phyloP scores from a whole-genome alignment of 2,888 invertebrate genomes.

The Papilio elwesi region DNA sequence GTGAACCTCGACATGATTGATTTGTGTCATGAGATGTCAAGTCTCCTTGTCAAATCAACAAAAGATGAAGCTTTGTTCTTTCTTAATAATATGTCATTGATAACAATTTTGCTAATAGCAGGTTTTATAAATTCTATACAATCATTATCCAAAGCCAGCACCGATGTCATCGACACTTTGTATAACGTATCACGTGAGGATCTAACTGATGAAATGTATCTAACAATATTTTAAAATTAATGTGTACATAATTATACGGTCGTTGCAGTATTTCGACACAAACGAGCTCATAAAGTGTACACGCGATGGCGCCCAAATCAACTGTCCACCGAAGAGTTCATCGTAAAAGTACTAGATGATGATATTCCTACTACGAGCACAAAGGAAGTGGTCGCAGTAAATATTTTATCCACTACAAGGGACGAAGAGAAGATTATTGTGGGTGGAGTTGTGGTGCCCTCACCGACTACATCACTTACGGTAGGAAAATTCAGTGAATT shows the following conservation, averaged over 20 bases:
- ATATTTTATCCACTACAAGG: constrained; percentile 62
- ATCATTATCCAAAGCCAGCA: constrained; percentile 56
- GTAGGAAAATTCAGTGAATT: constrained; percentile 57
- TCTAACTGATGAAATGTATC: neutral
- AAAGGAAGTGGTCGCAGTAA: constrained; percentile 65
- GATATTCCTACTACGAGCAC: constrained; percentile 57
- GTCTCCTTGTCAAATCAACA: constrained; percentile 48
- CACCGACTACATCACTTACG: constrained; percentile 44
- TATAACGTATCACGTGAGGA: constrained; percentile 67
- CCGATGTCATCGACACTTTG: constrained; percentile 55
- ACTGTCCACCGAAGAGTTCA: constrained; percentile 67
- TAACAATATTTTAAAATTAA: neutral
- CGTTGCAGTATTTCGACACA: constrained; percentile 62
- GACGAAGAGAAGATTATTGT: constrained; percentile 66
- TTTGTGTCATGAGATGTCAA: constrained; percentile 20
- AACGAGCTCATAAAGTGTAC: constrained; percentile 68
- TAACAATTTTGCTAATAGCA: constrained; percentile 70
- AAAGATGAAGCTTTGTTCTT: constrained; percentile 60
- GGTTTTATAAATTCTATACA: constrained; percentile 63
- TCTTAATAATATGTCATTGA: constrained; percentile 75
- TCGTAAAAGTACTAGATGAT: constrained; percentile 78
- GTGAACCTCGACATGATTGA: constrained; percentile 22
- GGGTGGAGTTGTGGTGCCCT: constrained; percentile 64
- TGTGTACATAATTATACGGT: neutral
- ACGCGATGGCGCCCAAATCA: constrained; percentile 70